These are phyloP conservation scores for Sitophilus oryzae DNA, from an alignment of 1,140 invertebrate species.

Conservation along the genomic window DNA sequence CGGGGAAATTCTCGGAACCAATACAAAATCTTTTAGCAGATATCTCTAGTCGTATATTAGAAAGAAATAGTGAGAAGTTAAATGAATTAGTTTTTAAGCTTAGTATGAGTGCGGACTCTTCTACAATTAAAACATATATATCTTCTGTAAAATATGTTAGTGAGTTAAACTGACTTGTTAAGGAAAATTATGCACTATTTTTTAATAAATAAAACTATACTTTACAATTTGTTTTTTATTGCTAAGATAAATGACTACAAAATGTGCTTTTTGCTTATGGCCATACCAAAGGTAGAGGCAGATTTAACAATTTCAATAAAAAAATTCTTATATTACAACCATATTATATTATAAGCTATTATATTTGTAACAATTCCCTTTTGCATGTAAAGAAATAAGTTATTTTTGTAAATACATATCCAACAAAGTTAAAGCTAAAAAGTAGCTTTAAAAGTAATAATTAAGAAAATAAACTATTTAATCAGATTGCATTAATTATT, in stretches of 20 bases:
- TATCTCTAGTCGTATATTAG: constrained; percentile 8
- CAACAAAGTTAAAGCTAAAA: background rate
- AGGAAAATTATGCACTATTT: background rate
- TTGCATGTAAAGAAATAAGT: background rate
- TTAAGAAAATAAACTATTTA: background rate
- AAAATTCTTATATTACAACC: constrained; percentile 12
- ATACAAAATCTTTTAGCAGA: constrained; percentile 18
- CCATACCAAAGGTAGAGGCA: constrained; percentile 3
- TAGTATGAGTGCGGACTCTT: constrained; percentile 12
- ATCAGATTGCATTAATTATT: background rate
- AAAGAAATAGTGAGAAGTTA: constrained; percentile 12
- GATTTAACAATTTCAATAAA: constrained; percentile 16
- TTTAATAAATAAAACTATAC: background rate
- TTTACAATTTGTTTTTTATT: background rate
- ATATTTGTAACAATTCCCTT: constrained; percentile 21
- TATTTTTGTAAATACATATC: background rate
- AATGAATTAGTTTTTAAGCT: constrained; percentile 24
- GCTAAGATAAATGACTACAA: background rate
- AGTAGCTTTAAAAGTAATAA: background rate
- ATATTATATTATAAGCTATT: constrained; percentile 5
- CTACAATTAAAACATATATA: constrained; percentile 11
- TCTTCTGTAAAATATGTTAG: constrained; percentile 12
- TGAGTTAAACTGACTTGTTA: no score
- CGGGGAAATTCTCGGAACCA: constrained; percentile 21
- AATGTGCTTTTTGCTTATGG: background rate